Evolutionary conservation across 2,888 invertebrate species (phyloP), one percentile per base, ranked within the genome.

Genomic region (Trichogramma dendrolimi): DNA sequence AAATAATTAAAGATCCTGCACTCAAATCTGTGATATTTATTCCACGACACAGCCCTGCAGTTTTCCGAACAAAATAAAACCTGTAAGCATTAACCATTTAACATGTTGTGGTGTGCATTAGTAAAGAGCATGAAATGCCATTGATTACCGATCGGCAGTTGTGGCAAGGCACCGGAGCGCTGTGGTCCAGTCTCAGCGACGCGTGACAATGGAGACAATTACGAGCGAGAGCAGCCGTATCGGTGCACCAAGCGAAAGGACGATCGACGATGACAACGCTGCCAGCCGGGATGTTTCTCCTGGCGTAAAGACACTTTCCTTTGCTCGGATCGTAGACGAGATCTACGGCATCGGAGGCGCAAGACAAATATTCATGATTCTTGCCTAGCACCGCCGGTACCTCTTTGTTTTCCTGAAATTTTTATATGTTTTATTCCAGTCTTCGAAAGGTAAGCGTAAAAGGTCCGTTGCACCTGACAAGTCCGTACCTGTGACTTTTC

Each of bases 271-370:
- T 77, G 8, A 79, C 58, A 7, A 73, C 71, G 57, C 68, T 71
- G 67, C 81, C 81, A 27, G 80, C 71, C 62, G 74, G 74, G 53
- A 82, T 79, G 63, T 80, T 75, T 60, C 70, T 71, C 7, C 72
- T 73, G 5, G 81, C 80, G 27, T 80, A 73, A 8, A 83, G 69
- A 69, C 79, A 78, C 49, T 83, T 71, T 49, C 83, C 83, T 49
- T 65, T 71, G 4, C 48, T 51, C 8, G 70, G 46, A 49, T 75
- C 70, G 10, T 65, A 66, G 11, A 59, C 66, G 41, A 75, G 49
- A 6, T 68, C 55, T 11, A 78, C 61, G 4, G 73, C 71, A 54
- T 78, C 73, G n/a, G 76, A 73, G 67, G 76, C 75, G 58, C 62
- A 69, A 54, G 64, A 61, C 14, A 79, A 65, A 52, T 66, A 64